These are phyloP conservation scores for Leptosomus discolor DNA, from an alignment of 2,113 vertebrate genomes.

Conservation along the genomic window DNA sequence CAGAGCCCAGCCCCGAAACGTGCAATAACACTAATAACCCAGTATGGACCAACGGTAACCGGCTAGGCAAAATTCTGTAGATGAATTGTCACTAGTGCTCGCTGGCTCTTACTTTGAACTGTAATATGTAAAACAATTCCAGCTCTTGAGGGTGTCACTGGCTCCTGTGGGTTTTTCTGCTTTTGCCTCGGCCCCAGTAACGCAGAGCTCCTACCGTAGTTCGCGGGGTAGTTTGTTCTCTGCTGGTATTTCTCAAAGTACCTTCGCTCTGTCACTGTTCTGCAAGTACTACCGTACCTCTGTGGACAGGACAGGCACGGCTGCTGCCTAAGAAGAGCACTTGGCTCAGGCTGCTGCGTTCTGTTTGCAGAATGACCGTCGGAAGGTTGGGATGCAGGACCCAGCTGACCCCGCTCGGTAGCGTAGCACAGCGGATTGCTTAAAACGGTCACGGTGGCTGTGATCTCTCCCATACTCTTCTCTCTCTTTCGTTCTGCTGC, in stretches of 20 bases:
- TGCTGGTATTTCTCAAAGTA: not conserved
- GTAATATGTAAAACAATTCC: not conserved
- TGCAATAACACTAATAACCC: not conserved
- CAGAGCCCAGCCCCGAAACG: not conserved
- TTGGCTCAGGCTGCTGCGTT: rapidly evolving
- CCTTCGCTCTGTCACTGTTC: rapidly evolving
- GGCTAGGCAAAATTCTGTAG: rapidly evolving
- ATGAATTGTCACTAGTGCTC: not conserved
- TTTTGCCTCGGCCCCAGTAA: not conserved
- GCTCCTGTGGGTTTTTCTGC: not conserved
- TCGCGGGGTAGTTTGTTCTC: not conserved
- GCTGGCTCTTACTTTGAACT: not conserved
- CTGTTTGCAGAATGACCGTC: not conserved
- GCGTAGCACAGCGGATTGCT: rapidly evolving
- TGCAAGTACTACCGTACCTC: rapidly evolving
- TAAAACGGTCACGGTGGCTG: not conserved
- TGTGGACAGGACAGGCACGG: rapidly evolving
- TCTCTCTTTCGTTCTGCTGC: not conserved
- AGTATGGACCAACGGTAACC: rapidly evolving
- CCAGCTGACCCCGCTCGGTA: rapidly evolving
- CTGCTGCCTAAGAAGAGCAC: not conserved
- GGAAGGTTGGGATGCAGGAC: not conserved
- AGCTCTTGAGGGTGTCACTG: rapidly evolving
- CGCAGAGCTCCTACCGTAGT: rapidly evolving
- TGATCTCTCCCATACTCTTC: not conserved